Evolutionary conservation across 2,797 vertebrate species (phyloP).

Genomic region (Rhinella marina): DNA sequence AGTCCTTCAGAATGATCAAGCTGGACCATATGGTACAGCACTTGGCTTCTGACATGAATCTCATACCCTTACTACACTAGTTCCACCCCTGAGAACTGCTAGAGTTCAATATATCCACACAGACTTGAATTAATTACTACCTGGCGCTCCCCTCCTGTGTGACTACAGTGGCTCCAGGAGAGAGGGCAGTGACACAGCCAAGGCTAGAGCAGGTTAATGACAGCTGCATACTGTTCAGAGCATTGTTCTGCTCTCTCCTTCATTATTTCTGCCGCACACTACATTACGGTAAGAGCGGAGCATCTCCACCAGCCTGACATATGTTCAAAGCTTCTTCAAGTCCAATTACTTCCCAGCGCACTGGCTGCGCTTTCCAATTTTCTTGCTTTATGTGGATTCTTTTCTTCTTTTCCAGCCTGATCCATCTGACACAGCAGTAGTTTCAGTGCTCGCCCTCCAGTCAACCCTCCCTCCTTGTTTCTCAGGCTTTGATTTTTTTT

Average conservation of each 20-base stretch:
- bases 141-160: slow-evolving; percentile 27
- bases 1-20: background rate
- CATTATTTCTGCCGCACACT: slow-evolving; percentile 75
- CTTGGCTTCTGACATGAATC: background rate
- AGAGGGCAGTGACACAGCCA: slow-evolving; percentile 54
- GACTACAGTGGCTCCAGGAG: slow-evolving; percentile 61
- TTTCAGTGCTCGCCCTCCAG: slow-evolving; percentile 57
- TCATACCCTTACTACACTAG: background rate
- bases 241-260: slow-evolving; percentile 73
- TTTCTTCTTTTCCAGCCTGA: slow-evolving; percentile 67
- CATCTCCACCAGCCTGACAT: slow-evolving; percentile 72
- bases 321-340: slow-evolving; percentile 80
- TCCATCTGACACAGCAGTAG: slow-evolving; percentile 67
- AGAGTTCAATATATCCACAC: background rate
- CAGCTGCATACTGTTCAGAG: slow-evolving; percentile 71
- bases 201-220: slow-evolving; percentile 75
- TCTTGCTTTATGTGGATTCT: slow-evolving; percentile 68
- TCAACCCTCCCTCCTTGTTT: slow-evolving; percentile 42
- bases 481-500: slow-evolving; percentile 47
- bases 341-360: slow-evolving; percentile 79
- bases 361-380: slow-evolving; percentile 74
- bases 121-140: slow-evolving; percentile 45
- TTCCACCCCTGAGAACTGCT: background rate
- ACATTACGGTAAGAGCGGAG: slow-evolving; percentile 72
- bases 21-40: background rate